These are phyloP conservation scores for Sinocyclocheilus anshuiensis DNA, from an alignment of 2,113 vertebrate species.

Conservation along the genomic window DNA sequence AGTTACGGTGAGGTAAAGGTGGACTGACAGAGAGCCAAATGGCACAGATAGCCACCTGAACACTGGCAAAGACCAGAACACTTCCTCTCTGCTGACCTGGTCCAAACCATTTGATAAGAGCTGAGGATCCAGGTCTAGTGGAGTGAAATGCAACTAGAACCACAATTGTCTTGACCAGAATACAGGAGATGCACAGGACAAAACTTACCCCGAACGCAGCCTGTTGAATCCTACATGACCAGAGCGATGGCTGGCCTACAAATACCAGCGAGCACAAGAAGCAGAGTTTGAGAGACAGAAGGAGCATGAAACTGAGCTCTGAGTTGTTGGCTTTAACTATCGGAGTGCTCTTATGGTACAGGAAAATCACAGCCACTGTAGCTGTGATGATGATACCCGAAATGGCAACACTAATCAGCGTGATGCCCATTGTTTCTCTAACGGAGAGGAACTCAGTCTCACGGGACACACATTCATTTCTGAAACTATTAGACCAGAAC, in stretches of 20 bases:
- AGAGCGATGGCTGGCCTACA: constrained; percentile 62
- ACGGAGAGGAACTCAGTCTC: constrained; percentile 64
- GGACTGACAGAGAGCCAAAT: constrained; percentile 55
- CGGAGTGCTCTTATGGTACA: constrained; percentile 63
- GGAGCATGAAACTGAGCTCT: constrained; percentile 69
- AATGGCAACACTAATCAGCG: constrained; percentile 60
- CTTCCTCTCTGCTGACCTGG: constrained; percentile 61
- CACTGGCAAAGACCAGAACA: constrained; percentile 30
- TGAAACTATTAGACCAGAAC: constrained; percentile 64
- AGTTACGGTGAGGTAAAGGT: constrained; percentile 65
- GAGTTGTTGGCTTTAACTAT: constrained; percentile 69
- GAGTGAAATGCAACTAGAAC: constrained; percentile 66
- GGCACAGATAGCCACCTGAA: no score
- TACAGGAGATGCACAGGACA: constrained; percentile 65
- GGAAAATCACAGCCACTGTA: constrained; percentile 69
- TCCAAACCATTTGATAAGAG: constrained; percentile 64
- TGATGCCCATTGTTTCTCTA: constrained; percentile 63
- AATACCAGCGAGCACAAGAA: constrained; percentile 67
- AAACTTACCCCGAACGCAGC: constrained; percentile 66
- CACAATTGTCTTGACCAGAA: constrained; percentile 70
- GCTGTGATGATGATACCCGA: constrained; percentile 67
- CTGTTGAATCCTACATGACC: constrained; percentile 63
- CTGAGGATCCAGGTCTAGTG: constrained; percentile 61
- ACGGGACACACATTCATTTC: constrained; percentile 60
- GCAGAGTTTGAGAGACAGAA: constrained; percentile 65